Evolutionary conservation across 2,797 vertebrate species (phyloP), one percentile per base, ranked within the genome.

Genomic region (Macropus fuliginosus): DNA sequence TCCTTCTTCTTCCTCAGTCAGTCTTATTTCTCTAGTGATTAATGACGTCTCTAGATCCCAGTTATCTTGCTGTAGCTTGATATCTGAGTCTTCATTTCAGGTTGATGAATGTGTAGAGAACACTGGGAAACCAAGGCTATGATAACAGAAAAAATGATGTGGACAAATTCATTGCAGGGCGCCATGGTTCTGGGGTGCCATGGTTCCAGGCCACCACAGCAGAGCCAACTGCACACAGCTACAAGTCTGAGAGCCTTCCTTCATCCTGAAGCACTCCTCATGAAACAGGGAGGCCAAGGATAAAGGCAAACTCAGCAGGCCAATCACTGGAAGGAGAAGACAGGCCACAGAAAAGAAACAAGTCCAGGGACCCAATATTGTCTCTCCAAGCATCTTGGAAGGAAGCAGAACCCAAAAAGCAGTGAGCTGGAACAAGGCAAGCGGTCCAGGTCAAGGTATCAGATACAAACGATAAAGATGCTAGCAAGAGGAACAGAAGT

Each of bases 391-490:
- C 31, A 0, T 92, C 95, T 54, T 59, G 40, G 31, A 54, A 54
- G 40, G 59, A 50, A 28, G 55, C 66, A 46, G 4, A 27, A n/a
- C 9, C 34, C 46, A 34, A 74, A 31, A 55, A 12, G 16, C 40
- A 59, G 1, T 31, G 16, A 95, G 54, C 54, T 95, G 91, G 62
- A 87, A 55, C 62, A 92, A 97, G 91, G 31, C 40, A 91, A 91
- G 91, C 59, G 52, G 55, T 81, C 28, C 56, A 92, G 3, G 66
- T 54, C 29, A 56, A 62, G 91, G 56, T 6, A 55, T 81, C 54
- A 94, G 31, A 52, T 28, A 28, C 91, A 56, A 56, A 40, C 28
- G 81, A 16, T 14, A 91, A 81, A 81, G 74, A 92, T 18, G 0
- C 40, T 0, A 91, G 91, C 55, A 4, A 21, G 56, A 92, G 55